Evolutionary conservation across 2,888 invertebrate species (phyloP), one percentile per base, ranked within the genome.

Genomic region (Troides oblongomaculatus): DNA sequence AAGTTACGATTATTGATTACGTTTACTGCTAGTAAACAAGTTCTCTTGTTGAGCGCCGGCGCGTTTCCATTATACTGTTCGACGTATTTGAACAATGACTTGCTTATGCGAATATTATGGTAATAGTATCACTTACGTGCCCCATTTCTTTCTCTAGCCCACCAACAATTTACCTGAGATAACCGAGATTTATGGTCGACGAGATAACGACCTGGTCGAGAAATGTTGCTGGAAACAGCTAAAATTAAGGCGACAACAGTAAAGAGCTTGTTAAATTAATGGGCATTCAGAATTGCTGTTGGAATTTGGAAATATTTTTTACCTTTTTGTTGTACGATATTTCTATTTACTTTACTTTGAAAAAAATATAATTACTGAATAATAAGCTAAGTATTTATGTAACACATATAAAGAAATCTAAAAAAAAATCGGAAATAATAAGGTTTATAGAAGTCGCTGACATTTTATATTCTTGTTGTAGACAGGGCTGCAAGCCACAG

Each of bases 1-100:
- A 88, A 87, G 83, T 88, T 86, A 85, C 83, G 82, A 83, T 87
- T 88, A 90, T 90, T 90, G 89, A 90, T 89, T 87, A 88, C 84
- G 86, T 90, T 88, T 89, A 88, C 87, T 83, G 83, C 81, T 80
- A 86, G 84, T 88, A 89, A 90, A 89, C 87, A 84, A 84, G 81
- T 88, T 86, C 84, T 86, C 83, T 85, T 76, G 80, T 81, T 84
- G 82, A 82, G 79, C 81, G 78, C 73, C 64, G 74, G 77, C 72
- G 74, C 70, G 86, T 85, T 82, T 85, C 84, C 88, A 84, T 78
- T 85, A 73, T 74, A 63, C 30, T 50, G 50, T 59, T 69, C 64
- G 30, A 71, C 53, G 57, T 68, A 60, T 59, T 62, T 67, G 64
- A 58, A 65, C 66, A 69, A 64, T 62, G 67, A 66, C 66, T 68